Percentiles rank a stretch among this genome's conserved stretches.
phyloP scores from a whole-genome alignment of 2,797 vertebrate genomes.

The Epinephelus awoara region DNA sequence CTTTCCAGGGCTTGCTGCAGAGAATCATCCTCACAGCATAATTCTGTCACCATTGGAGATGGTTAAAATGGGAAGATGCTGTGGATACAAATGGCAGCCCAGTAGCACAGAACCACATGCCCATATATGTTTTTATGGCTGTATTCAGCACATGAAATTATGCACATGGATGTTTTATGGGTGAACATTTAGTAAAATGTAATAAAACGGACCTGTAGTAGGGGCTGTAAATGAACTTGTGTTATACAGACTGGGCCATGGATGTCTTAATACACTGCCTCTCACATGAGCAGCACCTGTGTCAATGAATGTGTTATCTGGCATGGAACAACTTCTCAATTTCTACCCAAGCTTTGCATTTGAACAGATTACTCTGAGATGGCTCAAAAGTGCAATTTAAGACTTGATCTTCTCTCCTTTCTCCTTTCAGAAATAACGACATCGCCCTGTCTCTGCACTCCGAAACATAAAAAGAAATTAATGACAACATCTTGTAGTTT shows the following conservation, averaged over 20 bases:
- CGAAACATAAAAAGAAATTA: background rate
- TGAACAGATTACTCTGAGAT: background rate
- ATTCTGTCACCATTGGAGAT: background rate
- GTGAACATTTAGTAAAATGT: background rate
- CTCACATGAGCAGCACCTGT: background rate
- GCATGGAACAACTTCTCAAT: background rate
- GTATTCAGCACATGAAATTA: background rate
- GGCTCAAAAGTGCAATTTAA: background rate
- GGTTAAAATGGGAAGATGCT: background rate
- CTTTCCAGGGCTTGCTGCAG: background rate
- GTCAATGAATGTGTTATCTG: background rate
- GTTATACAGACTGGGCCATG: background rate
- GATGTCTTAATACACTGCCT: background rate
- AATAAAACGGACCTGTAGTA: background rate
- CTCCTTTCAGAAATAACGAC: constrained; percentile 9
- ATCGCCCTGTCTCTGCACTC: background rate
- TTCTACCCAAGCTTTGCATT: background rate
- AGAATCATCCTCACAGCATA: background rate
- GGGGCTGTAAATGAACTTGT: background rate
- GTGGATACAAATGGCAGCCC: background rate
- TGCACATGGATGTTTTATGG: background rate
- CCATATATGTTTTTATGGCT: background rate
- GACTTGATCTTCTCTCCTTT: background rate
- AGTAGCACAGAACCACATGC: background rate
- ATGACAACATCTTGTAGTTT: background rate